phyloP scores from a whole-genome alignment of 2,888 invertebrate species.

The Anthrax anthrax region DNA sequence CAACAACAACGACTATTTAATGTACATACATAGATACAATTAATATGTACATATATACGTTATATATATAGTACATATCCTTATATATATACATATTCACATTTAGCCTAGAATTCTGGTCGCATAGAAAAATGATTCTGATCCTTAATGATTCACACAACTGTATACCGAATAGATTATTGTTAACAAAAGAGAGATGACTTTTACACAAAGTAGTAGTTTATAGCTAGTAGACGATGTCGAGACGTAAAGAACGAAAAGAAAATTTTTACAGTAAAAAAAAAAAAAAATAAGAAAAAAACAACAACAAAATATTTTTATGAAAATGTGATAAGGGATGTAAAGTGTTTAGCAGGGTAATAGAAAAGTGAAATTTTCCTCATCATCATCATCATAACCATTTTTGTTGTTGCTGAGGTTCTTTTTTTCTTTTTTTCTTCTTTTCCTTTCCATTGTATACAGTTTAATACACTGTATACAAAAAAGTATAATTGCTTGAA shows the following conservation, averaged over 20 bases:
- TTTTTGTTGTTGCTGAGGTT: background rate
- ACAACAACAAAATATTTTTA: too few species aligned
- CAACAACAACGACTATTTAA: too few species aligned
- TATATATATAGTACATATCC: too few species aligned
- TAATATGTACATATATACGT: too few species aligned
- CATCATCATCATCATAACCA: slow-evolving; percentile 1
- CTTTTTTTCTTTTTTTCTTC: too few species aligned
- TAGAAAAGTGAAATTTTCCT: slow-evolving; percentile 6
- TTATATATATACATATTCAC: too few species aligned
- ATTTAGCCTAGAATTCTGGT: slow-evolving; percentile 3
- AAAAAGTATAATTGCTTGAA: too few species aligned
- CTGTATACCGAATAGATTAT: slow-evolving; percentile 6
- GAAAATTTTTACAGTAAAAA: background rate
- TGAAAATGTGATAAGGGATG: background rate
- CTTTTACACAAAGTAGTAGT: background rate
- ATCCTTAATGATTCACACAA: background rate
- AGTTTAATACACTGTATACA: too few species aligned
- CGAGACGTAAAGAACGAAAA: slow-evolving; percentile 5
- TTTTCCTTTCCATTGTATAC: too few species aligned
- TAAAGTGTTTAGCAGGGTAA: background rate
- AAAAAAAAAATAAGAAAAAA: too few species aligned
- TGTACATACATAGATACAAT: too few species aligned
- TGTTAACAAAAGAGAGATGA: slow-evolving; percentile 8
- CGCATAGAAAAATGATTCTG: background rate
- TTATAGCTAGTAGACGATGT: slow-evolving; percentile 4